Evolutionary conservation across 2,797 vertebrate genomes (phyloP).

Genomic region (Buceros bicornis): DNA sequence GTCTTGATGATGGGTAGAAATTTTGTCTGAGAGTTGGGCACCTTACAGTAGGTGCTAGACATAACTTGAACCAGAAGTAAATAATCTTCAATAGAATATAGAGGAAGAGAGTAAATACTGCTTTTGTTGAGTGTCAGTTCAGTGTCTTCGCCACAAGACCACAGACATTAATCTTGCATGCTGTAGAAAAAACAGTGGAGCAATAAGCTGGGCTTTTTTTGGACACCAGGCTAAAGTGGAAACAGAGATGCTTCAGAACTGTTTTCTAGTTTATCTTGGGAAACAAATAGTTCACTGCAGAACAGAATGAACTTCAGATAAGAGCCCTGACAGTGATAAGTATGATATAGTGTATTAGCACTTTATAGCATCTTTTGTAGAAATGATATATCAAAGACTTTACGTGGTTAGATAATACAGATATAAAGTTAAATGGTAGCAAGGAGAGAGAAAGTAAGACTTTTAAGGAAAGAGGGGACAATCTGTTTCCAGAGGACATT

Average conservation of each 20-base stretch:
- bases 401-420: constrained; percentile 2
- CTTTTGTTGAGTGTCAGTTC: neutral
- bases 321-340: constrained; percentile 26
- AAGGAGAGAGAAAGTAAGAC: constrained; percentile 31
- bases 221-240: neutral
- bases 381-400: constrained; percentile 20
- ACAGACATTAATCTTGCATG: neutral
- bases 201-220: neutral
- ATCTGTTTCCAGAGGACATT: neutral
- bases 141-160: neutral
- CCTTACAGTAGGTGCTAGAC: neutral
- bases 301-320: constrained; percentile 10
- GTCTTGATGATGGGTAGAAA: neutral
- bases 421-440: neutral
- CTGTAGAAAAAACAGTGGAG: neutral
- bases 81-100: neutral
- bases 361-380: neutral
- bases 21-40: neutral
- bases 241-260: neutral
- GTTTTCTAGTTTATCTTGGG: neutral
- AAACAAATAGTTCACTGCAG: neutral
- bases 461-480: neutral
- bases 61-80: neutral
- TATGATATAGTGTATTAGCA: neutral
- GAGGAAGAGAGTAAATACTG: neutral